Evolutionary conservation across 2,888 invertebrate genomes (phyloP).

Genomic region (Electrophaes corylata): DNA sequence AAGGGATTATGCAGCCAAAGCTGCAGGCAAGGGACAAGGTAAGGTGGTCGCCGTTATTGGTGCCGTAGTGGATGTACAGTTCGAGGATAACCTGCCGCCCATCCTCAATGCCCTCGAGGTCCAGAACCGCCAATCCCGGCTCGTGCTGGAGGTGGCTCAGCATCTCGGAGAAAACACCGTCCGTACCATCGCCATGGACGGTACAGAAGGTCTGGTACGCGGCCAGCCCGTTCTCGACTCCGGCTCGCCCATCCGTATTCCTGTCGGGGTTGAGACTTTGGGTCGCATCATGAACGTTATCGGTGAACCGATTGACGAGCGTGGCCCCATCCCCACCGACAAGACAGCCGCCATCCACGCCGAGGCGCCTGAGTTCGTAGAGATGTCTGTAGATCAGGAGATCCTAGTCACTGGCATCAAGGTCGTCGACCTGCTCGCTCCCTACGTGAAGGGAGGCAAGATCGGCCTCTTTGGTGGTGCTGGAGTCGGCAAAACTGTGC

Average conservation of each 20-base stretch:
- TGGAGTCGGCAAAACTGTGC: slow-evolving; percentile 97
- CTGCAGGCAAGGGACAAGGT: slow-evolving; percentile 77
- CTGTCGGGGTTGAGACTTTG: slow-evolving; percentile 95
- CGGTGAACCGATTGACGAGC: slow-evolving; percentile 94
- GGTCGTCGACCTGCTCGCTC: slow-evolving; percentile 96
- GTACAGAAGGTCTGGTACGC: slow-evolving; percentile 95
- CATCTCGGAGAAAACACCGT: slow-evolving; percentile 96
- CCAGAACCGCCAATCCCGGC: slow-evolving; percentile 89
- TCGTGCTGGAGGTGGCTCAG: slow-evolving; percentile 95
- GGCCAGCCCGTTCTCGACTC: slow-evolving; percentile 93
- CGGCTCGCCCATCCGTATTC: slow-evolving; percentile 95
- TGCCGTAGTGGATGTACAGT: slow-evolving; percentile 99
- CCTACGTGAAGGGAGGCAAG: slow-evolving; percentile 97
- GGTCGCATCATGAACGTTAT: slow-evolving; percentile 98
- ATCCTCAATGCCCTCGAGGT: slow-evolving; percentile 98
- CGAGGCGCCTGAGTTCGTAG: slow-evolving; percentile 95
- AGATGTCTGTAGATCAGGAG: slow-evolving; percentile 96
- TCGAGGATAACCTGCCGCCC: slow-evolving; percentile 95
- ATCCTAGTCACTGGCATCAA: slow-evolving; percentile 97
- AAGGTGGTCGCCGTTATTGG: slow-evolving; percentile 97
- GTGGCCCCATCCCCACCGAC: slow-evolving; percentile 93
- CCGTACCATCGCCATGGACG: slow-evolving; percentile 97
- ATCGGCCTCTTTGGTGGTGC: slow-evolving; percentile 97
- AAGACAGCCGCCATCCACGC: slow-evolving; percentile 93
- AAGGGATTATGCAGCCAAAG: slow-evolving; percentile 74